Evolutionary conservation across 2,797 vertebrate species (phyloP).

Genomic region (Podargus strigoides): DNA sequence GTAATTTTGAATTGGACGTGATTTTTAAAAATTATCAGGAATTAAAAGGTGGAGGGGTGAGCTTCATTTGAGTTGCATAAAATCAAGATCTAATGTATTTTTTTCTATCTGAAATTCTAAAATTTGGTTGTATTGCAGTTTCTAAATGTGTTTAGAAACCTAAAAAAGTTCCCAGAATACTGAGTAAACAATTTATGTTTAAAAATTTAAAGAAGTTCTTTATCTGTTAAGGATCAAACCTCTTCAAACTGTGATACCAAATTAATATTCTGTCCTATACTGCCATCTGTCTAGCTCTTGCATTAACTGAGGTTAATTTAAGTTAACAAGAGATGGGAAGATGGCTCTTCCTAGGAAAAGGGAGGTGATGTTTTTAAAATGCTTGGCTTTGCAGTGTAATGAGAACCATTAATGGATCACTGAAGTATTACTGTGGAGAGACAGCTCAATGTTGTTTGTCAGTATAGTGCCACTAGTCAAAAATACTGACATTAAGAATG

Average conservation of each 20-base stretch:
- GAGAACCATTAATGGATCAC: not conserved
- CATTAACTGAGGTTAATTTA: not conserved
- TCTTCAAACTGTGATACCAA: not conserved
- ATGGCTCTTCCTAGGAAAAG: not conserved
- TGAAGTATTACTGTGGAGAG: not conserved
- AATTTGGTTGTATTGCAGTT: not conserved
- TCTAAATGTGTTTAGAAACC: not conserved
- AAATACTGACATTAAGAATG: not conserved
- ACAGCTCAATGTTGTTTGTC: not conserved
- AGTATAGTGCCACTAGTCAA: not conserved
- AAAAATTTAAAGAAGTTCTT: not conserved
- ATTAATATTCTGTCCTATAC: not conserved
- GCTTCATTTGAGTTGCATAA: not conserved
- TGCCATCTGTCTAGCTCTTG: not conserved
- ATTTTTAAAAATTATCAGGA: not conserved
- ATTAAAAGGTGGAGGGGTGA: not conserved
- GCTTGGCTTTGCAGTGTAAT: not conserved
- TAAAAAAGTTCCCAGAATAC: not conserved
- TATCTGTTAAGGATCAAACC: not conserved
- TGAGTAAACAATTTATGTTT: not conserved
- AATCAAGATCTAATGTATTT: not conserved
- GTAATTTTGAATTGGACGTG: not conserved
- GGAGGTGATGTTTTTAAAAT: not conserved
- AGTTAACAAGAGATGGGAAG: not conserved
- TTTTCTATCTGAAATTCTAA: not conserved